phyloP scores from a whole-genome alignment of 2,797 vertebrate genomes.

The Danionella dracula region DNA sequence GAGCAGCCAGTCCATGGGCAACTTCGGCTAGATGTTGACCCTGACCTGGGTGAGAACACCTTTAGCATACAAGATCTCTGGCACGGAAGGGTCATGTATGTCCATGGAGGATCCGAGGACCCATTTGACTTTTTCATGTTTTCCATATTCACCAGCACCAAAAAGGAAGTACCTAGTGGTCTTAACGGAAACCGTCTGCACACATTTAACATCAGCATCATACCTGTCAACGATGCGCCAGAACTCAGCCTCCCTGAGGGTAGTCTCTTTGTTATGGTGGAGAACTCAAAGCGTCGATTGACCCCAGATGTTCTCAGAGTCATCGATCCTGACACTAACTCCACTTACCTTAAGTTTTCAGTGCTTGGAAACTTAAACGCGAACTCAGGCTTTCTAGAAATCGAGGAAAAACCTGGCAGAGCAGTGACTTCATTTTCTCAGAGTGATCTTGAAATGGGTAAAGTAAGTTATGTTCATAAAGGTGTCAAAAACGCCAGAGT shows the following conservation, averaged over 20 bases:
- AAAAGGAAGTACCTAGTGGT: conserved; percentile 63
- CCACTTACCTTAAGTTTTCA: conserved; percentile 69
- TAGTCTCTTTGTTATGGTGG: conserved; percentile 74
- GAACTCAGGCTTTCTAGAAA: conserved; percentile 79
- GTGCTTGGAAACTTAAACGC: conserved; percentile 74
- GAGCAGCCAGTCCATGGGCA: conserved; percentile 72
- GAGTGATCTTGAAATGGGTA: conserved; percentile 71
- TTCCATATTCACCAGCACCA: conserved; percentile 69
- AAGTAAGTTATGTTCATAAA: conserved; percentile 77
- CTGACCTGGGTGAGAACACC: conserved; percentile 52
- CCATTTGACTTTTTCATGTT: conserved; percentile 78
- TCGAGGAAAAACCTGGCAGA: conserved; percentile 65
- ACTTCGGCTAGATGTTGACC: conserved; percentile 66
- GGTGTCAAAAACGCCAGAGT: conserved; percentile 73
- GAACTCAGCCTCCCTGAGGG: conserved; percentile 77
- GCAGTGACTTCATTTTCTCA: conserved; percentile 72
- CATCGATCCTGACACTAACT: conserved; percentile 75
- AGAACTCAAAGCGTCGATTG: conserved; percentile 76
- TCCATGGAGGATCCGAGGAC: conserved; percentile 82
- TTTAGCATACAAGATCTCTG: conserved; percentile 81
- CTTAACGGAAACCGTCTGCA: conserved; percentile 66
- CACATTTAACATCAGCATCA: conserved; percentile 73
- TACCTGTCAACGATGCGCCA: conserved; percentile 79
- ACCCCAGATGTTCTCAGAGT: conserved; percentile 68
- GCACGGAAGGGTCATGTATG: conserved; percentile 76